Evolutionary conservation across 1,140 invertebrate genomes (phyloP).

Genomic region (Drosophila bipectinata): DNA sequence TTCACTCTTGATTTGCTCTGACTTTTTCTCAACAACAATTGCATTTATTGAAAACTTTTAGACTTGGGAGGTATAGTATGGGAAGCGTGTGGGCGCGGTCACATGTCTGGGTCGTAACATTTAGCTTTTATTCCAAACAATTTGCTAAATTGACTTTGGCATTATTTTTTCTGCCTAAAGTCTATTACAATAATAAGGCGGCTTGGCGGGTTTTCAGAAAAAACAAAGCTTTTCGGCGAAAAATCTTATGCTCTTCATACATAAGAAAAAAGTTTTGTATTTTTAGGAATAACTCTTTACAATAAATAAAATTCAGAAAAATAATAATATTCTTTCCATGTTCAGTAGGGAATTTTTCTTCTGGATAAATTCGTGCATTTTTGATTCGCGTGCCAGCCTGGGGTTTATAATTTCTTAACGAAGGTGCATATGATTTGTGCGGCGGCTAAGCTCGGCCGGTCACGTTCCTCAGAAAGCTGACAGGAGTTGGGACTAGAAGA

Average conservation of each 20-base stretch:
- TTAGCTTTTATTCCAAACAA: conserved; percentile 65
- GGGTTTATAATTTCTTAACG: conserved; percentile 79
- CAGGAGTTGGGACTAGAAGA: conserved; percentile 22
- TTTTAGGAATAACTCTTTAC: background rate
- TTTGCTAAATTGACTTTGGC: conserved; percentile 67
- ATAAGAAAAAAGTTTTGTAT: no score
- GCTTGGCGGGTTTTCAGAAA: background rate
- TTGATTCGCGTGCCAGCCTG: conserved; percentile 71
- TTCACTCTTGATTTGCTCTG: conserved; percentile 58
- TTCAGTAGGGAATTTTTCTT: conserved; percentile 1
- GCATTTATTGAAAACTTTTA: conserved; percentile 52
- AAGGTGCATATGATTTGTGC: conserved; percentile 79
- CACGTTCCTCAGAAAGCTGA: conserved; percentile 54
- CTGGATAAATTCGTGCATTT: conserved; percentile 65
- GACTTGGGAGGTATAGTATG: background rate
- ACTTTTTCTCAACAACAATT: background rate
- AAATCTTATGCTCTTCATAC: no score
- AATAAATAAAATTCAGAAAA: background rate
- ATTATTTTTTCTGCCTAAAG: conserved; percentile 52
- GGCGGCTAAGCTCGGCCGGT: conserved; percentile 64
- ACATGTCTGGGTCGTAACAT: conserved; percentile 68
- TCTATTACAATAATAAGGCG: conserved; percentile 62
- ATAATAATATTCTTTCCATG: background rate
- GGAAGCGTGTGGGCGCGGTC: conserved; percentile 11
- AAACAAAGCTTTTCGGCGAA: conserved; percentile 7